Conservation (phyloP, 2,113 vertebrate species). For the Alouatta palliata region DNA sequence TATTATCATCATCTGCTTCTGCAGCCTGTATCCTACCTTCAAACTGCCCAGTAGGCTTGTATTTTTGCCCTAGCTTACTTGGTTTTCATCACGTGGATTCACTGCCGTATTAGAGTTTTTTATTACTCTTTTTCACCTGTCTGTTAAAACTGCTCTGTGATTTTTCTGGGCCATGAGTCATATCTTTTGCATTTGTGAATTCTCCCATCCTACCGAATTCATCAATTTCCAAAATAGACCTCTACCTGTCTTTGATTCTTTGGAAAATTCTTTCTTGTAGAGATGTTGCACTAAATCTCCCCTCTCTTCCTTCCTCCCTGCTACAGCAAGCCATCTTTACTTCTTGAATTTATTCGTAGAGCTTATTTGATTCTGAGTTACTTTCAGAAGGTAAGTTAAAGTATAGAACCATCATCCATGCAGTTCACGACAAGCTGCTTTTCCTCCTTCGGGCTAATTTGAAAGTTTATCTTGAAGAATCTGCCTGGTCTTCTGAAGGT, state of each 20-base stretch:
- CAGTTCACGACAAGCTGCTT: not conserved
- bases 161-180: not conserved
- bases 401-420: accelerated
- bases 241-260: not conserved
- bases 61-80: not conserved
- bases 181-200: not conserved
- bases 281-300: not conserved
- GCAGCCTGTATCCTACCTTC: not conserved
- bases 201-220: not conserved
- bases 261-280: not conserved
- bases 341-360: not conserved
- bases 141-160: not conserved
- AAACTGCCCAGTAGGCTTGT: not conserved
- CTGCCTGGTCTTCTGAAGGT: not conserved
- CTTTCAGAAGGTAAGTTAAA: not conserved
- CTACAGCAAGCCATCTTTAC: not conserved
- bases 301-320: not conserved
- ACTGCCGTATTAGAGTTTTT: not conserved
- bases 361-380: not conserved
- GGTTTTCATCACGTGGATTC: not conserved
- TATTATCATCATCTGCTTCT: not conserved
- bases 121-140: not conserved
- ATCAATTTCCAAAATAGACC: not conserved
- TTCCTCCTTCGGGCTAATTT: not conserved
- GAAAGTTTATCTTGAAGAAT: not conserved